Conservation (phyloP, 53 echinoderm and acorn worm genomes). For the Crossaster papposus region DNA sequence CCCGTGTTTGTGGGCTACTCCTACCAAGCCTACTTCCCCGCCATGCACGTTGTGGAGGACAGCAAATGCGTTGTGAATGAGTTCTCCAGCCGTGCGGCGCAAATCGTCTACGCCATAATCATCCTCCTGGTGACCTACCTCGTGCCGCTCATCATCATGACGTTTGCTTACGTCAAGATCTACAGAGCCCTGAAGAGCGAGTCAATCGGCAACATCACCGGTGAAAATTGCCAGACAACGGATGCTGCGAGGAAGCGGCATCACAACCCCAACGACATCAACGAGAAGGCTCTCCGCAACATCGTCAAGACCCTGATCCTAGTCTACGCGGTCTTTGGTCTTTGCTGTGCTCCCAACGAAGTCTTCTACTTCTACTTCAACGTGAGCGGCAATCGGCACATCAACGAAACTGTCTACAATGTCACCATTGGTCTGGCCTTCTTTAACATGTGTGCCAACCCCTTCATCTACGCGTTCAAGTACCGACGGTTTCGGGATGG, state of each 20-base stretch:
- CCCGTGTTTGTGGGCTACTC: slow-evolving; percentile 29
- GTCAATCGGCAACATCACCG: neutral
- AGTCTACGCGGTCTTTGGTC: slow-evolving; percentile 34
- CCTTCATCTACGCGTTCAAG: slow-evolving; percentile 53
- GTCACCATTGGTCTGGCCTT: slow-evolving; percentile 36
- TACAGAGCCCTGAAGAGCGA: slow-evolving; percentile 5
- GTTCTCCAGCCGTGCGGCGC: slow-evolving; percentile 25
- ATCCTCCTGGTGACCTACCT: slow-evolving; percentile 41
- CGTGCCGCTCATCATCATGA: slow-evolving; percentile 45
- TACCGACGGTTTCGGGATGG: slow-evolving; percentile 54
- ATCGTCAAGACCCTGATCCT: slow-evolving; percentile 53
- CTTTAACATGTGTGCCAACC: slow-evolving; percentile 50
- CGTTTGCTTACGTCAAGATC: slow-evolving; percentile 39
- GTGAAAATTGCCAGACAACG: neutral
- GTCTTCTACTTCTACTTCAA: slow-evolving; percentile 62
- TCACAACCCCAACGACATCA: slow-evolving; percentile 6
- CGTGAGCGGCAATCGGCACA: slow-evolving; percentile 29
- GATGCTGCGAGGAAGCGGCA: neutral
- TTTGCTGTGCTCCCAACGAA: slow-evolving; percentile 60
- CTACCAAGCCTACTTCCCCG: slow-evolving; percentile 40
- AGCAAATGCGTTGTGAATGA: slow-evolving; percentile 34
- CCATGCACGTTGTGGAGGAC: slow-evolving; percentile 29
- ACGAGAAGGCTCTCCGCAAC: slow-evolving; percentile 38
- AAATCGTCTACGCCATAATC: slow-evolving; percentile 26
- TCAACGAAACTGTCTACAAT: slow-evolving; percentile 39